Evolutionary conservation across 2,888 invertebrate species (phyloP).

Genomic region (Apoderus coryli): DNA sequence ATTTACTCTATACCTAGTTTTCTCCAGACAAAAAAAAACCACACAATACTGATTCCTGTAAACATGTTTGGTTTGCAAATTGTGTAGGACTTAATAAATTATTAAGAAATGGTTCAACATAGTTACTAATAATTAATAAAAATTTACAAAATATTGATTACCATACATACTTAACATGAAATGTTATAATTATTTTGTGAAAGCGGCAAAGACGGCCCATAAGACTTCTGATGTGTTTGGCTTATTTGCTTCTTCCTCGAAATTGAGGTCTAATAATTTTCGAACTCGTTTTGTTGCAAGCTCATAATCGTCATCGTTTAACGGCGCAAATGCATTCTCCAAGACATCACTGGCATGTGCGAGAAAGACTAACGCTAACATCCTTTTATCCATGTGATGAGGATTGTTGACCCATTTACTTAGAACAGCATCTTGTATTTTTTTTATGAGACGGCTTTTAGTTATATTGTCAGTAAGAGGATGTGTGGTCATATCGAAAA

Average conservation of each 20-base stretch:
- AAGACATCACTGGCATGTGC: constrained; percentile 98
- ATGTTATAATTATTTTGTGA: constrained; percentile 72
- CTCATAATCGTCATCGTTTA: constrained; percentile 95
- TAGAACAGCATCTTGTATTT: constrained; percentile 96
- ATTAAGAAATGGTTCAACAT: not conserved
- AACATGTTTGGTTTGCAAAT: not conserved
- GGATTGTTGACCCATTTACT: constrained; percentile 95
- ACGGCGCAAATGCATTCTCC: constrained; percentile 97
- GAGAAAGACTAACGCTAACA: constrained; percentile 83
- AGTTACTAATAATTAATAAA: too few species aligned
- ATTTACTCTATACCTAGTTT: too few species aligned
- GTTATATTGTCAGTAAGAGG: constrained; percentile 90
- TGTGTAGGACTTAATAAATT: not conserved
- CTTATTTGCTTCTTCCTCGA: constrained; percentile 90
- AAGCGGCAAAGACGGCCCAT: constrained; percentile 98
- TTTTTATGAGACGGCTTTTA: constrained; percentile 93
- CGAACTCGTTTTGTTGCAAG: constrained; percentile 95
- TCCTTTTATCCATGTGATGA: constrained; percentile 91
- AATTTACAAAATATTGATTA: constrained; percentile 18
- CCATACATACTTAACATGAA: too few species aligned
- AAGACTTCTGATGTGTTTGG: constrained; percentile 83
- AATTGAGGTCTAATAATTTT: constrained; percentile 89
- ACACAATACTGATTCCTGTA: too few species aligned
- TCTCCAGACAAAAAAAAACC: too few species aligned
- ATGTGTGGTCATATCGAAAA: constrained; percentile 99